phyloP scores from a whole-genome alignment of 2,888 invertebrate species.

The Zaprionus lineosus region DNA sequence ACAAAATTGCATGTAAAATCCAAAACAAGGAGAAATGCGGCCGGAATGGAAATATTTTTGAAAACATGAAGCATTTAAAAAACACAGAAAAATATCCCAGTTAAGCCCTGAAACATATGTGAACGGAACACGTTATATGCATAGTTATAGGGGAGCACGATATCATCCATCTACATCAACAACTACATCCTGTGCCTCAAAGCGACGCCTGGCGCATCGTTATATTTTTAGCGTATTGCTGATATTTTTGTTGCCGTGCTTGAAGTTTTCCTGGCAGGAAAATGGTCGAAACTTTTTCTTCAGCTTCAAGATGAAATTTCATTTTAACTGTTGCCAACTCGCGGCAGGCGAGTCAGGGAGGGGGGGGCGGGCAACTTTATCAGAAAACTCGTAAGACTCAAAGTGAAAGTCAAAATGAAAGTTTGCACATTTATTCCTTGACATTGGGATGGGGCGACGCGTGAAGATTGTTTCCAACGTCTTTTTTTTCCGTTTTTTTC shows the following conservation, averaged over 20 bases:
- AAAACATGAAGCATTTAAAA: conserved; percentile 39
- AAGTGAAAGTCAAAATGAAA: conserved; percentile 45
- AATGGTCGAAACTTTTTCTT: conserved; percentile 12
- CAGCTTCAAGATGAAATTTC: conserved; percentile 2
- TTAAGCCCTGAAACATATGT: background rate
- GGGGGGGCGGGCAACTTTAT: conserved; percentile 19
- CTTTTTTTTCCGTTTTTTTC: background rate
- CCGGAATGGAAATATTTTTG: conserved; percentile 21
- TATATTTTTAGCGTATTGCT: conserved; percentile 24
- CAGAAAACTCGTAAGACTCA: conserved; percentile 24
- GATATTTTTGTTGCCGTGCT: conserved; percentile 8
- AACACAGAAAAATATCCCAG: conserved; percentile 4
- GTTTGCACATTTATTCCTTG: conserved; percentile 47
- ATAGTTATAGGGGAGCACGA: background rate
- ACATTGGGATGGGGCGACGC: conserved; percentile 21
- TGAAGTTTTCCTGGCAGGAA: conserved; percentile 10
- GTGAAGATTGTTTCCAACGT: conserved; percentile 37
- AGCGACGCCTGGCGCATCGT: conserved; percentile 21
- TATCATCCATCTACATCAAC: conserved; percentile 1
- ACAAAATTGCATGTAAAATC: conserved; percentile 57
- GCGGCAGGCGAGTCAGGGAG: too few species aligned
- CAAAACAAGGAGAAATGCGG: conserved; percentile 5
- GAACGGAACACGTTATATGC: background rate
- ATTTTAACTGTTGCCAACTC: background rate
- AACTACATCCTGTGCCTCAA: background rate